phyloP scores from a whole-genome alignment of 2,888 invertebrate genomes.

The Agonopterix subpropinquella region DNA sequence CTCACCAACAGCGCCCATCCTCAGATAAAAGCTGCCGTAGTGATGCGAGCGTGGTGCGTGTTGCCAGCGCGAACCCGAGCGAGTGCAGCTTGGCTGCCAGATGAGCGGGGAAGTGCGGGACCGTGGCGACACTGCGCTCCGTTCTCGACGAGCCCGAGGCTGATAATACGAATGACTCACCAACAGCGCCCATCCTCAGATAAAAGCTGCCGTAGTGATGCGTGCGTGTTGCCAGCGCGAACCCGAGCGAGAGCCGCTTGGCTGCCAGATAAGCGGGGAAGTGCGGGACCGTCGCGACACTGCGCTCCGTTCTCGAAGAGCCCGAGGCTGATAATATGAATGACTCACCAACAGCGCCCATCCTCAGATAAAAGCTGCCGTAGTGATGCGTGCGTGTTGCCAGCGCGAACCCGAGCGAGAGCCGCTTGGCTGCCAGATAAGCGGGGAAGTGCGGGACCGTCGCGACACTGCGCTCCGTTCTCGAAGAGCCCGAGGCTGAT shows the following conservation, averaged over 20 bases:
- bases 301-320: slow-evolving; percentile 75
- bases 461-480: slow-evolving; percentile 65
- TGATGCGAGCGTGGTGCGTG: slow-evolving; percentile 81
- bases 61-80: slow-evolving; percentile 64
- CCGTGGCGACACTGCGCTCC: slow-evolving; percentile 54
- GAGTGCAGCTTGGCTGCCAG: slow-evolving; percentile 64
- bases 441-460: background rate
- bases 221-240: slow-evolving; percentile 69
- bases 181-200: slow-evolving; percentile 93
- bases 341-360: slow-evolving; percentile 91
- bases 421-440: slow-evolving; percentile 47
- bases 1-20: slow-evolving; percentile 94
- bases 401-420: slow-evolving; percentile 69
- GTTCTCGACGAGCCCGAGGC: slow-evolving; percentile 71
- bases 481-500: slow-evolving; percentile 68
- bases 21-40: slow-evolving; percentile 93
- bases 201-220: slow-evolving; percentile 96
- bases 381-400: slow-evolving; percentile 83
- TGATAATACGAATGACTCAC: slow-evolving; percentile 68
- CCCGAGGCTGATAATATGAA: slow-evolving; percentile 49
- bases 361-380: slow-evolving; percentile 93
- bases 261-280: slow-evolving; percentile 30
- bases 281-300: background rate
- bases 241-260: slow-evolving; percentile 68
- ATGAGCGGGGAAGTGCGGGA: background rate